phyloP scores from a whole-genome alignment of 2,113 vertebrate species.

The Dipodomys ordii region DNA sequence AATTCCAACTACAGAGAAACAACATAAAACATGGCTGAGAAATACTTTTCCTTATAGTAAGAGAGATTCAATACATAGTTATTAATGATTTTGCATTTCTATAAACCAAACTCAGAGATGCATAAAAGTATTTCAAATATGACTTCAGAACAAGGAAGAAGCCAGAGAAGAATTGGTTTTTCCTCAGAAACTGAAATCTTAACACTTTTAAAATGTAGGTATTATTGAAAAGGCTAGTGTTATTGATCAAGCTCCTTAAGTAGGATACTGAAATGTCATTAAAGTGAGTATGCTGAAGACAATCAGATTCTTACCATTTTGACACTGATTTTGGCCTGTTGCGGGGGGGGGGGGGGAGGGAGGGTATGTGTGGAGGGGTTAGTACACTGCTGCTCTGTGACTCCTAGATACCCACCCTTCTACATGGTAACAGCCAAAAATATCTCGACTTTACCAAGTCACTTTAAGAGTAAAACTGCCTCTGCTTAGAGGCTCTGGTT shows the following conservation, averaged over 20 bases:
- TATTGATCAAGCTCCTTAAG: not conserved
- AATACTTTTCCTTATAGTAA: not conserved
- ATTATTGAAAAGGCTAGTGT: not conserved
- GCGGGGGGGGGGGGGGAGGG: too few relatives aligned
- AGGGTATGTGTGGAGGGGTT: fast-evolving
- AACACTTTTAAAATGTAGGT: not conserved
- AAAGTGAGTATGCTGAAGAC: not conserved
- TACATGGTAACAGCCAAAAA: not conserved
- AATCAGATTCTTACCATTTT: not conserved
- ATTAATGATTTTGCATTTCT: not conserved
- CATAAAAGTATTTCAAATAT: slow-evolving; percentile 12
- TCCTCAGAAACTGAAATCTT: slow-evolving; percentile 42
- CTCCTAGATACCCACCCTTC: not conserved
- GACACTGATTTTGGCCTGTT: not conserved
- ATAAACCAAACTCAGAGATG: not conserved
- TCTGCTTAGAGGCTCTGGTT: not conserved
- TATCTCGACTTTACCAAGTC: not conserved
- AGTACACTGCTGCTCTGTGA: not conserved
- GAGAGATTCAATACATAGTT: not conserved
- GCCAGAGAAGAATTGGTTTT: not conserved
- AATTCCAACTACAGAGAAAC: slow-evolving; percentile 11
- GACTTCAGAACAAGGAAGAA: slow-evolving; percentile 21
- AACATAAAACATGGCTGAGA: not conserved
- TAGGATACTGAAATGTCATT: not conserved
- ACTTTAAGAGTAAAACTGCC: not conserved